Evolutionary conservation across 1,140 invertebrate genomes (phyloP), one percentile per base, ranked within the genome.

Genomic region (Drosophila asahinai): DNA sequence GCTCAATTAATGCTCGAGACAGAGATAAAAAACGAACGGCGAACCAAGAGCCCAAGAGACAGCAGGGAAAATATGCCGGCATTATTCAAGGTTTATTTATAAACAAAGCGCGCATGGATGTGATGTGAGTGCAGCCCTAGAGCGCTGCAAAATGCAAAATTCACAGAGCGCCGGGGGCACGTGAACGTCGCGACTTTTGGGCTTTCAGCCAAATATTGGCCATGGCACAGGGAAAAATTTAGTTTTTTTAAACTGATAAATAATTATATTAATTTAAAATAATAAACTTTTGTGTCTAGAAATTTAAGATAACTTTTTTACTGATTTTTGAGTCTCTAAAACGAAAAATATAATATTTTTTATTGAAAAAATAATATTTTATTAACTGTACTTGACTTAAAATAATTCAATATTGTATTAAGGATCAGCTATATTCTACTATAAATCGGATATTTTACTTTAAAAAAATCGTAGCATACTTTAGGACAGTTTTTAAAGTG

Each of bases 11-110:
- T 27, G 19, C 17, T 14, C 57, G 19, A 66, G 60, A 38, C 47
- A 33, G 36, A 45, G 52, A 62, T 59, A 63, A 58, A 62, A 63
- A 79, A 54, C 66, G 58, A 7, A 59, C 22, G 14, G 17, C 25
- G 43, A 40, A 19, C 40, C 49, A 42, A 8, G 48, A 38, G 33
- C 51, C 17, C 52, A 52, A 42, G 36, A 67, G 61, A 43, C 73
- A 42, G 55, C 64, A 45, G 57, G 9, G 43, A 42, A 78, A 60
- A 77, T 70, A 63, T 75, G 75, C 80, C 83, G 83, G 83, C 80
- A 42, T 79, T 79, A 80, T 73, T 80, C 83, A 78, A 57, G 71
- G 70, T 89, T 90, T 89, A 89, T 89, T 89, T 89, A 89, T 89
- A 89, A 81, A 89, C 86, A 89, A 81, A 61, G 60, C 77, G 65